Base-by-base conservation (phyloP, 2,888 invertebrate genomes). In the Pinctada fucata region DNA sequence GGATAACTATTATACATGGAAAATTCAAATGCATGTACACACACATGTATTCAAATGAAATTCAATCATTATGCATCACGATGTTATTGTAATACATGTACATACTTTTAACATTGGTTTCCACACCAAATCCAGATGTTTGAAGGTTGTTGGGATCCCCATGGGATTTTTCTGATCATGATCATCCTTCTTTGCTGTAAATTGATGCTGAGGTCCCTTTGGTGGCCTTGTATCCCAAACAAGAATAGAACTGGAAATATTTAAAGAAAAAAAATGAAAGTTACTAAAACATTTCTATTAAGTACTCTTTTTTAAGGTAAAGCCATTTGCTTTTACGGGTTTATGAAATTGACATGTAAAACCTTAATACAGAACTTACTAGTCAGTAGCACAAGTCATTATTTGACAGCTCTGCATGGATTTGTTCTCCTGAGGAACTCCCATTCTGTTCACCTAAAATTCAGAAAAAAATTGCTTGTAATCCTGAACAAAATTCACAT, bases 81-180 rank as follows among this genome's bases (percentile, higher is more conserved):
- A 31, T 31, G 31, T 31, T 31, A 31, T 31, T 31, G 31, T 31
- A 31, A 31, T 31, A 31, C 31, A 31, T 31, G 1, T 31, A 31
- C 79, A 65, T 75, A 91, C 91, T 87, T 87, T 91, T 8, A 93
- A 87, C 75, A 88, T 84, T 10, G 93, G 93, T 86, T 91, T 92
- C 93, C 93, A 93, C 4, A 86, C 84, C 45, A 92, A 88, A 81
- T 92, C 92, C 48, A 93, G 85, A 79, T 92, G 90, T 85, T 90
- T 91, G 86, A 92, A 92, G 66, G 92, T 91, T 67, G 88, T 86
- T 3, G 92, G 90, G 2, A 92, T 89, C 48, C 91, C 91, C 86
- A 87, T 86, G 3, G 91, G 89, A 75, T 87, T 87, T 76, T 88
- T 88, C 8, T 85, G 79, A 31, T 86, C 84, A 83, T 87, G 81